Evolutionary conservation across 1,140 invertebrate species (phyloP), one percentile per base, ranked within the genome.

Genomic region (Cherax quadricarinatus): DNA sequence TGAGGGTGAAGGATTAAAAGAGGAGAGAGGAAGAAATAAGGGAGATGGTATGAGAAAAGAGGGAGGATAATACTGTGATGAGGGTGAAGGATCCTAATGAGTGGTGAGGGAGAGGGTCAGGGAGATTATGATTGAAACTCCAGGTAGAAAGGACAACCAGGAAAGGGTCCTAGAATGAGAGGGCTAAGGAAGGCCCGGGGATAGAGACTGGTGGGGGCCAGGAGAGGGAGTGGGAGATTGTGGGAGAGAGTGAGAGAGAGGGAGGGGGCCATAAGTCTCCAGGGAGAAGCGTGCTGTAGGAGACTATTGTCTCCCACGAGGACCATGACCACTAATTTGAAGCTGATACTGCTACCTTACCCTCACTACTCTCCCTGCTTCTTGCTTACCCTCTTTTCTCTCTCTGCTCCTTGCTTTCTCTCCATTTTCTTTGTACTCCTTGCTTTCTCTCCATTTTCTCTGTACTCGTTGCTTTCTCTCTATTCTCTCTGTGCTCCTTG

Each of bases 301-400:
- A 48, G 14, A 5, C 86, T 88, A 81, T 81, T 88, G 78, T 88
- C 86, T 81, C 78, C 86, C 86, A 30, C 5, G 86, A 88, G 86
- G 73, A 78, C 53, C 86, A 88, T 88, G 66, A 79, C 86, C 86
- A 88, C 86, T 88, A 88, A 88, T 88, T 88, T 88, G 73, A 88
- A 51, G 24, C 18, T 88, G 86, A 88, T 79, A 88, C 86, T 60
- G 57, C 53, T 51, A 51, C 41, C 57, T 48, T 14, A 14, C 24
- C 60, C 60, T 53, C 70, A 75, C 70, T 24, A n/a, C 62, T 70
- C 62, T 70, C 62, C 3, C 12, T 70, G 12, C 62, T 70, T 48
- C 12, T 18, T 10, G 21, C 49, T 66, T 48, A 5, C 83, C n/a
- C 21, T 41, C 83, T 66, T 6, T 66, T 24, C 6, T 7, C 4